Conservation (phyloP, 2,797 vertebrate species). For the Babyrousa celebensis region DNA sequence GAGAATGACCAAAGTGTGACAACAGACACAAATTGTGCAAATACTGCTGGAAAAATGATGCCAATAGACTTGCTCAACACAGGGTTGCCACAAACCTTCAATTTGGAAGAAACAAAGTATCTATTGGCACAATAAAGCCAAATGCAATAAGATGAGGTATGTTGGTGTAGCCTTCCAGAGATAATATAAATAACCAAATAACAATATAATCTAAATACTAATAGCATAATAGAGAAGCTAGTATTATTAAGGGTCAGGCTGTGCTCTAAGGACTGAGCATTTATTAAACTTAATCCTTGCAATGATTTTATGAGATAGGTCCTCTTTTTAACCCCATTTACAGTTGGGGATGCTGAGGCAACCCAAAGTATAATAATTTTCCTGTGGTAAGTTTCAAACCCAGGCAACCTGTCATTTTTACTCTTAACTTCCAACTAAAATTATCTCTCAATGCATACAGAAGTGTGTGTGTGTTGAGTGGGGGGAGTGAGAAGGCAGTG, state of each 20-base stretch:
- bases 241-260: neutral
- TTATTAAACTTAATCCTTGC: constrained; percentile 1
- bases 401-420: neutral
- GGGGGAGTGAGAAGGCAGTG: accelerated
- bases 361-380: neutral
- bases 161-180: neutral
- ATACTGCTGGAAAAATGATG: neutral
- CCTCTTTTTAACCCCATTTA: neutral
- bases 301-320: neutral
- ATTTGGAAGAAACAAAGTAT: neutral
- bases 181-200: constrained; percentile 2
- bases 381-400: neutral
- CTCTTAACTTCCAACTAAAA: neutral
- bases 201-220: neutral
- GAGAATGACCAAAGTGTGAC: neutral
- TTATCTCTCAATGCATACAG: neutral
- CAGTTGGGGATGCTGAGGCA: neutral
- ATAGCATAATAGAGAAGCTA: neutral
- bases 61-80: neutral
- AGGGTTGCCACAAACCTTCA: neutral
- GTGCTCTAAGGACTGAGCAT: neutral
- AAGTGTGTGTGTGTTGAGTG: accelerated
- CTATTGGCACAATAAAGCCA: neutral
- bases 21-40: neutral
- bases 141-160: neutral